Conservation (phyloP, 1,140 invertebrate genomes). For the Leptonema lineaticorne region DNA sequence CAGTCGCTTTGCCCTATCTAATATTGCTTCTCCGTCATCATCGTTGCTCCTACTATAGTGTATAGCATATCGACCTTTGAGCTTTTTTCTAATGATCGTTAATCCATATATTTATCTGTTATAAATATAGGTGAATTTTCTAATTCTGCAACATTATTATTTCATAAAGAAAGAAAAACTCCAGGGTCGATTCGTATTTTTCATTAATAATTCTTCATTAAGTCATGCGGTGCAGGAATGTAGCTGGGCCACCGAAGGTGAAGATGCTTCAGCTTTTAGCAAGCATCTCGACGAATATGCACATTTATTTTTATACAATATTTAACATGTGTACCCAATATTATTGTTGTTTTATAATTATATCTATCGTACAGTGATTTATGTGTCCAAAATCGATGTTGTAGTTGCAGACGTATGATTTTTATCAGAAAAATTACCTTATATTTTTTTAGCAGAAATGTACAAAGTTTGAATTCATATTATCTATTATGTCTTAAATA, state of each 20-base stretch:
- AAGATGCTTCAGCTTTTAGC: conserved; percentile 12
- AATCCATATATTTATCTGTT: not conserved
- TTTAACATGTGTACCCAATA: not conserved
- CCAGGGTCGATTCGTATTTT: not conserved
- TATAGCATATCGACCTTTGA: not conserved
- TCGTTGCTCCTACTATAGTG: not conserved
- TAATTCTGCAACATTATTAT: no score
- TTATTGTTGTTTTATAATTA: not conserved
- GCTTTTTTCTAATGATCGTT: not conserved
- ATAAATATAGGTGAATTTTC: not conserved
- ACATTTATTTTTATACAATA: not conserved
- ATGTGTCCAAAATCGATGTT: not conserved
- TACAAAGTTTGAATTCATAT: no score
- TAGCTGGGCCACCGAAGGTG: not conserved
- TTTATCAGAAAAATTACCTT: not conserved
- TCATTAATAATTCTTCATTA: not conserved
- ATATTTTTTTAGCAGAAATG: not conserved
- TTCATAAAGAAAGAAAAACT: not conserved
- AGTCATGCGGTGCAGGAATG: not conserved
- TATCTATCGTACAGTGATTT: not conserved
- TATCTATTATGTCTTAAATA: no score
- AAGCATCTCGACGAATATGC: not conserved
- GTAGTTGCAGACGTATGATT: no score
- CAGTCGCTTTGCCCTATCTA: conserved; percentile 27
- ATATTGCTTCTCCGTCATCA: no score